Evolutionary conservation across 30 jellyfish, hydroid and myxozoan genomes (phyloP).

Genomic region (Chrysaora quinquecirrha): DNA sequence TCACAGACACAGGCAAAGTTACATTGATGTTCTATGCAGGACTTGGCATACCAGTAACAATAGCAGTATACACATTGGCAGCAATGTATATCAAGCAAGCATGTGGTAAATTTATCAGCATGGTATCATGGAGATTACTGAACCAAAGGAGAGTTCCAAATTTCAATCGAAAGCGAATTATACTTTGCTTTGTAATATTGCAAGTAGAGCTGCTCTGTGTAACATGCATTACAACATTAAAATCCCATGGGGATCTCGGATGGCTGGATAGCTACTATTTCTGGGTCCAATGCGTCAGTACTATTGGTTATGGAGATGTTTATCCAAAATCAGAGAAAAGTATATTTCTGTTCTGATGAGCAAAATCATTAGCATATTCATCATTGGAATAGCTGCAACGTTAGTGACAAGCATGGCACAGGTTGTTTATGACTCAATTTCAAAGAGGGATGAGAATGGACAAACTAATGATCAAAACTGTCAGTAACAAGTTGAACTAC

Average conservation of each 20-base stretch:
- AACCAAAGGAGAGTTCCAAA: background rate
- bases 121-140: background rate
- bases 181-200: background rate
- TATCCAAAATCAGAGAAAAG: background rate
- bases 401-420: background rate
- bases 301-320: constrained; percentile 3
- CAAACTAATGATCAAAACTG: background rate
- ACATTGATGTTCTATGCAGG: background rate
- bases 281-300: background rate
- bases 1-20: background rate
- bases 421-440: background rate
- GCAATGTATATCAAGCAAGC: background rate
- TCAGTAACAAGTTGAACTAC: too few species aligned
- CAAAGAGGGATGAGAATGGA: background rate
- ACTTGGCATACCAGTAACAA: background rate
- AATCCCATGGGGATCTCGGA: background rate
- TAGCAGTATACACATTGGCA: background rate
- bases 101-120: background rate
- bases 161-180: background rate
- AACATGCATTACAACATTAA: background rate
- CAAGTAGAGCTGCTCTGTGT: background rate
- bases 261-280: background rate
- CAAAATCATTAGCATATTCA: background rate
- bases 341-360: background rate
- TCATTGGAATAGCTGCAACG: background rate